These are phyloP conservation scores for Pipistrellus kuhlii DNA, from an alignment of 2,797 vertebrate species.

Conservation along the genomic window DNA sequence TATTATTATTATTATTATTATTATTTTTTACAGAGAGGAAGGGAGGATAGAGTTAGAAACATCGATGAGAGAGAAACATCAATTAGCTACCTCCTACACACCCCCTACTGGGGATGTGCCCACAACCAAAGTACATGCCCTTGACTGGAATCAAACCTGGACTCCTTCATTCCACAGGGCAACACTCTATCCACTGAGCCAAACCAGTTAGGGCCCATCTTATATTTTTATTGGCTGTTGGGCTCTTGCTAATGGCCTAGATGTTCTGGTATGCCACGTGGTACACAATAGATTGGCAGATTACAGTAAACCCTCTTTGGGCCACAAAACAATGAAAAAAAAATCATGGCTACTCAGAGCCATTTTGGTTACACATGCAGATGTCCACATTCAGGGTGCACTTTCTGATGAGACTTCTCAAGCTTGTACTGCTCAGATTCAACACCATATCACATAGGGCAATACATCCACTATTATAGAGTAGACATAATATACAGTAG, in stretches of 20 bases:
- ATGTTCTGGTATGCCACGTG: neutral
- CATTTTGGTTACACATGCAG: neutral
- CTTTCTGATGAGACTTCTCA: neutral
- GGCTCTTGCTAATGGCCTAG: neutral
- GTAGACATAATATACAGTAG: neutral
- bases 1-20: no score
- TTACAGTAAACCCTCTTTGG: neutral
- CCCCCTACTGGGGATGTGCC: no score
- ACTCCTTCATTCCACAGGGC: no score
- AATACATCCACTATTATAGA: neutral
- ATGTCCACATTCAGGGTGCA: neutral
- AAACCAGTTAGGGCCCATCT: no score
- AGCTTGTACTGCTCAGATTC: neutral
- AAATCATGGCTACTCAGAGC: neutral
- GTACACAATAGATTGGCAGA: neutral
- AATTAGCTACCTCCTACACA: no score
- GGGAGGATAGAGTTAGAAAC: no score
- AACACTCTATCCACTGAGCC: no score
- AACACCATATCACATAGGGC: neutral
- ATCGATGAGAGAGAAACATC: no score
- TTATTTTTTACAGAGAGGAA: no score
- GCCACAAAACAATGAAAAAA: neutral
- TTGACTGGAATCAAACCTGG: no score
- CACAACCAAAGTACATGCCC: no score
- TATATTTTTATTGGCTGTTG: neutral